phyloP scores from a whole-genome alignment of 1,140 invertebrate species.

The Drosophila sturtevanti region DNA sequence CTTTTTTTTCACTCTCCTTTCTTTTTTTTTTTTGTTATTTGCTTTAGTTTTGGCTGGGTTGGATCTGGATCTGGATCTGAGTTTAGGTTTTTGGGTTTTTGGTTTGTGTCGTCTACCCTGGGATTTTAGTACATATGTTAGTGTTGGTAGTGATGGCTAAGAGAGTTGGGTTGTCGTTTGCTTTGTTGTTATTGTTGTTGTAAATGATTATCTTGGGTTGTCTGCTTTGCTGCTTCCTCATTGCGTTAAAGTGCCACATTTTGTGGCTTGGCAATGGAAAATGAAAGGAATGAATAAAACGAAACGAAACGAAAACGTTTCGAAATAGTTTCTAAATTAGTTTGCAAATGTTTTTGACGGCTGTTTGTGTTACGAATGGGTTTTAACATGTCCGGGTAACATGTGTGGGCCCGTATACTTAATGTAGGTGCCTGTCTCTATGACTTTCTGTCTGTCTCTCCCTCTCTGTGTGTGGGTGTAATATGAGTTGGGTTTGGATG shows the following conservation, averaged over 20 bases:
- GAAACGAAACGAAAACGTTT: constrained; percentile 33
- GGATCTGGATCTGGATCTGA: background rate
- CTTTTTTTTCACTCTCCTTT: constrained; percentile 15
- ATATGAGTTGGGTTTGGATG: background rate
- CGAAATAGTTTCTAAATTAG: constrained; percentile 76
- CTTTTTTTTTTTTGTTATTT: constrained; percentile 20
- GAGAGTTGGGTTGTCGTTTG: constrained; percentile 1
- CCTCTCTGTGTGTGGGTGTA: background rate
- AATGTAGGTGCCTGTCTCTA: constrained; percentile 36
- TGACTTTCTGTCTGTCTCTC: background rate
- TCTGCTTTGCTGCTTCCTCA: constrained; percentile 42
- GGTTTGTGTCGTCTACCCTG: background rate
- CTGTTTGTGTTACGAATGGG: constrained; percentile 15
- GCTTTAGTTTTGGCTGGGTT: background rate
- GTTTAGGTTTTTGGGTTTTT: too few relatives aligned
- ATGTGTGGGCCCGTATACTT: constrained; percentile 60
- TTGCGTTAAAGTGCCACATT: constrained; percentile 66
- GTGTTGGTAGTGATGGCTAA: constrained; percentile 1
- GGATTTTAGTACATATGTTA: constrained; percentile 42
- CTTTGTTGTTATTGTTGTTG: constrained; percentile 40
- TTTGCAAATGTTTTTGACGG: constrained; percentile 69
- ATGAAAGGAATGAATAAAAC: background rate
- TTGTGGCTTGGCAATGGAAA: constrained; percentile 52
- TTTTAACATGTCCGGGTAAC: constrained; percentile 21
- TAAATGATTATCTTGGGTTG: constrained; percentile 70